Evolutionary conservation across 2,113 vertebrate genomes (phyloP).

Genomic region (Bolborhynchus lineola): DNA sequence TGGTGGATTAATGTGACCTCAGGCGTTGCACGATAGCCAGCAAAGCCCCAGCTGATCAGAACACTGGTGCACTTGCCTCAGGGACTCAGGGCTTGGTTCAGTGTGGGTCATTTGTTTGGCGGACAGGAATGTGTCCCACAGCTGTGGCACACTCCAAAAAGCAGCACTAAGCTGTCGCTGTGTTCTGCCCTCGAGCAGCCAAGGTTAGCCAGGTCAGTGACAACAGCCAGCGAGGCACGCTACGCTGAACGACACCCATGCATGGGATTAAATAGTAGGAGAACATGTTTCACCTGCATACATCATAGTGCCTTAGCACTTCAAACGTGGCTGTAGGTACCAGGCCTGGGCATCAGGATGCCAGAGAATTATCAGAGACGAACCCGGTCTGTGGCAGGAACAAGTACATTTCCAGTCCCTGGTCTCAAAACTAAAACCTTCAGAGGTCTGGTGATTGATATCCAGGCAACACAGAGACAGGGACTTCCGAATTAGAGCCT

Average conservation of each 20-base stretch:
- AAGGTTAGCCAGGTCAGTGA: background rate
- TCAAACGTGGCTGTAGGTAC: background rate
- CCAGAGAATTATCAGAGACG: background rate
- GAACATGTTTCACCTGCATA: background rate
- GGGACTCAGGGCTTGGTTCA: background rate
- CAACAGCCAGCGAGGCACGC: background rate
- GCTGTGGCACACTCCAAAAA: background rate
- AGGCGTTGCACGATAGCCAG: background rate
- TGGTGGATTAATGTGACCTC: background rate
- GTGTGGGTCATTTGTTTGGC: background rate
- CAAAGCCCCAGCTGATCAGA: background rate
- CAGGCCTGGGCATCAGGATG: background rate
- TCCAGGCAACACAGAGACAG: slow-evolving; percentile 28
- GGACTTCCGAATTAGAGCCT: background rate
- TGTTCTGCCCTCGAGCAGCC: background rate
- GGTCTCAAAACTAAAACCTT: slow-evolving; percentile 3
- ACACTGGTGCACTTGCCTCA: background rate
- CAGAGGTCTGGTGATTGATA: background rate
- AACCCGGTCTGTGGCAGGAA: background rate
- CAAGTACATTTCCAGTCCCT: background rate
- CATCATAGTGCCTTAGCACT: background rate
- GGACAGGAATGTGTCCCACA: background rate
- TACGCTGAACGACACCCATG: accelerated
- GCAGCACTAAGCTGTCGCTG: accelerated
- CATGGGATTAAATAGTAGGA: background rate